A percentile compares a stretch with the other conserved stretches of the same genome.
These are phyloP conservation scores for Heterohyrax brucei DNA, from an alignment of 2,797 vertebrate genomes.

Conservation along the genomic window DNA sequence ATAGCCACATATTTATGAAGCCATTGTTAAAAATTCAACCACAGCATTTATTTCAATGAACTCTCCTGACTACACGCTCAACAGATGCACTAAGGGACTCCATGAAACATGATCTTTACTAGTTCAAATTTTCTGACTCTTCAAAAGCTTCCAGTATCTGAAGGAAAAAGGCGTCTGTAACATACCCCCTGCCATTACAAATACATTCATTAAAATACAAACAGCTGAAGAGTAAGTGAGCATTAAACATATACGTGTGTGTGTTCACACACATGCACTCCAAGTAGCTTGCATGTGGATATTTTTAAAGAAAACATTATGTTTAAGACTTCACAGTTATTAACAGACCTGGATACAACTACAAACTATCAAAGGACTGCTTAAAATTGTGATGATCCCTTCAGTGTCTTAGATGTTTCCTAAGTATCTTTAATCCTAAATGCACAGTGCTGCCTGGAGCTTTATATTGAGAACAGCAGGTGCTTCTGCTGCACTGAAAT, in stretches of 20 bases:
- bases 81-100: conserved; percentile 61
- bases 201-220: conserved; percentile 69
- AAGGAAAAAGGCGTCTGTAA: conserved; percentile 61
- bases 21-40: conserved; percentile 80
- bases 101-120: conserved; percentile 79
- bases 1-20: conserved; percentile 61
- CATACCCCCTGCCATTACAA: conserved; percentile 47
- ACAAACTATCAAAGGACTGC: neutral
- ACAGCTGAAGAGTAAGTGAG: conserved; percentile 44
- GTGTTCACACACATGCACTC: neutral
- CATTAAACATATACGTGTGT: fast-evolving
- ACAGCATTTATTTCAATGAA: conserved; percentile 77
- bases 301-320: conserved; percentile 20
- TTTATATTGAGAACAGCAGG: neutral
- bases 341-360: conserved; percentile 32
- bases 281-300: neutral
- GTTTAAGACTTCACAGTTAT: conserved; percentile 48
- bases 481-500: neutral
- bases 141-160: conserved; percentile 79
- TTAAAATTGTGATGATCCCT: neutral
- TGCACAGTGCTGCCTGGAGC: neutral
- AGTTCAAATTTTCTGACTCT: conserved; percentile 79
- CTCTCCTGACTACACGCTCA: conserved; percentile 73
- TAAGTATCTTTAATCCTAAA: neutral
- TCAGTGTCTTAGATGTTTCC: neutral